Conservation (phyloP, 2,888 invertebrate genomes). For the Diplazon laetatorius region DNA sequence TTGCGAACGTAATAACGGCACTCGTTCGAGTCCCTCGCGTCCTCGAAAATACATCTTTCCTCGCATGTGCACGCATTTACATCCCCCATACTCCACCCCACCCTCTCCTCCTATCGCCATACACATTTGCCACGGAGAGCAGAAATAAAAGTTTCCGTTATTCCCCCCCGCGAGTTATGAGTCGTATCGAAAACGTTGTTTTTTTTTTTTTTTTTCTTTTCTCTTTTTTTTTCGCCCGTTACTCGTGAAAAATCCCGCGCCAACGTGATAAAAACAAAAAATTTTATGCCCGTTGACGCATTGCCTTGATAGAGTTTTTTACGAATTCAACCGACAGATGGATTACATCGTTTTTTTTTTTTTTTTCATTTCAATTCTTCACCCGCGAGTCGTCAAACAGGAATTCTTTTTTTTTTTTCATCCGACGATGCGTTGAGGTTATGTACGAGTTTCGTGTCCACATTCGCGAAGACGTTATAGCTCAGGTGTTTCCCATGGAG, state of each 20-base stretch:
- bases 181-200: conserved; percentile 36
- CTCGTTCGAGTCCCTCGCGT: conserved; percentile 1
- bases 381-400: neutral
- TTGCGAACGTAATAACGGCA: conserved; percentile 14
- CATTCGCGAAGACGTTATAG: too few relatives aligned
- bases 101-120: neutral
- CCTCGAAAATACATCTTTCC: conserved; percentile 20
- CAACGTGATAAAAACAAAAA: conserved; percentile 4
- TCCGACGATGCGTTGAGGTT: too few relatives aligned
- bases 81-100: too few relatives aligned
- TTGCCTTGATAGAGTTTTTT: neutral
- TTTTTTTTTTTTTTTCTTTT: conserved; percentile 20
- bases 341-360: neutral
- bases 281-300: neutral
- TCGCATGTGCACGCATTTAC: conserved; percentile 31
- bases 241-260: conserved; percentile 21
- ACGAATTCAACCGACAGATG: neutral
- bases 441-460: too few relatives aligned
- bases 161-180: conserved; percentile 35
- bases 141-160: conserved; percentile 47
- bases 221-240: neutral
- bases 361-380: neutral
- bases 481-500: too few relatives aligned
- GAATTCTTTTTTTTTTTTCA: neutral
- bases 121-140: conserved; percentile 22